Evolutionary conservation across 1,140 invertebrate genomes (phyloP), one percentile per base, ranked within the genome.

Genomic region (Nylanderia fulva): DNA sequence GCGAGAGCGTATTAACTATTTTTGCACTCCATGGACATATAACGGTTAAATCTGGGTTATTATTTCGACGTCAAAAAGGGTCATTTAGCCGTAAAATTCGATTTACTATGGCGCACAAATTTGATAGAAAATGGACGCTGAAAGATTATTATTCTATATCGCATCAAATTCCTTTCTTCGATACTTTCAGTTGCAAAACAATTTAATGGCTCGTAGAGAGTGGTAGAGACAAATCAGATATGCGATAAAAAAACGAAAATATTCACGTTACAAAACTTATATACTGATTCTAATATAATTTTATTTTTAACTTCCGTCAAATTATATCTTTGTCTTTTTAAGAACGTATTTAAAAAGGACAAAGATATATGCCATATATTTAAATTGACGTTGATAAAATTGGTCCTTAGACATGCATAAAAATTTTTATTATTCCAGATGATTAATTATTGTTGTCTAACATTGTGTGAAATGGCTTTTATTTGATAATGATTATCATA

Each of bases 111-210:
- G 66, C 64, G 64, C 77, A 52, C 68, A 71, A 72, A 63, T 69
- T 76, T 29, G 72, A 61, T 84, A 61, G 69, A 63, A 75, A 84
- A 84, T 84, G 69, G 54, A 84, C 42, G 27, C 15, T 84, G 69
- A 76, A 84, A 84, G 69, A 36, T 84, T 75, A 84, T 84, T 63
- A 84, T 84, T 84, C 56, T 61, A 84, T 84, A 75, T 84, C 72
- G 56, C 36, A 64, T 76, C 82, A 29, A 84, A 61, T 77, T 64
- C 13, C 58, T 77, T 84, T 18, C 72, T 77, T 77, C 48, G 60
- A 77, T 52, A 82, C 18, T 82, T 72, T 13, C 24, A 58, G 24
- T 71, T 21, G n/a, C 52, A 58, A 58, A 79, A 60, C 66, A 42
- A 72, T 82, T 33, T 72, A 71, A 60, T 71, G 27, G 36, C 6